Percentiles rank a stretch among this genome's conserved stretches.
These are phyloP conservation scores for Caenorhabditis zanzibari DNA, from an alignment of 2,888 invertebrate genomes.

Conservation along the genomic window DNA sequence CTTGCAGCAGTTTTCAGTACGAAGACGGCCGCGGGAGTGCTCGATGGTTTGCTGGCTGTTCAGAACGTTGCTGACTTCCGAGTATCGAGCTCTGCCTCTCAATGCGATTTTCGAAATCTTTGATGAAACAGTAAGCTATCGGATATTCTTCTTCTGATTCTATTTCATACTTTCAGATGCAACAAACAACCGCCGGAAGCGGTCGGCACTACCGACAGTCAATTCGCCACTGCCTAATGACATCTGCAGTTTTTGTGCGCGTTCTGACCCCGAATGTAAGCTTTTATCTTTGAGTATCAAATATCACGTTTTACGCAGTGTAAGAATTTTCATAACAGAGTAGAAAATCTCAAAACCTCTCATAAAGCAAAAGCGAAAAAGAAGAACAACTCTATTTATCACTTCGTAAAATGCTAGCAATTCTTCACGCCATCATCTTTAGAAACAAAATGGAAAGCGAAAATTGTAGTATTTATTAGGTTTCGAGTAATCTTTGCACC, in stretches of 20 bases:
- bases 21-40: constrained; percentile 72
- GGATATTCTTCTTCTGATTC: background rate
- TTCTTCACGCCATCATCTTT: background rate
- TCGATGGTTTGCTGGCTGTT: constrained; percentile 76
- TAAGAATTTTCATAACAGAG: constrained; percentile 21
- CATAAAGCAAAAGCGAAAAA: background rate
- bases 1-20: constrained; percentile 65
- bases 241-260: constrained; percentile 73
- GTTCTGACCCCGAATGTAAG: constrained; percentile 76
- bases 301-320: constrained; percentile 18
- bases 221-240: constrained; percentile 72
- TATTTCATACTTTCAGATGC: constrained; percentile 56
- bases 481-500: constrained; percentile 58
- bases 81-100: constrained; percentile 73
- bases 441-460: constrained; percentile 19
- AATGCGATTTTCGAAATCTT: constrained; percentile 74
- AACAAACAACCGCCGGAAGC: constrained; percentile 65
- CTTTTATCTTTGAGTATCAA: constrained; percentile 10
- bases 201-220: constrained; percentile 74
- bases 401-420: background rate
- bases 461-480: constrained; percentile 40
- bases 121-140: constrained; percentile 69
- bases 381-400: too few species aligned
- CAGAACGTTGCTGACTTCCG: constrained; percentile 73
- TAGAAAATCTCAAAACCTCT: constrained; percentile 1